Evolutionary conservation across 2,113 vertebrate genomes (phyloP), one percentile per base, ranked within the genome.

Genomic region (Cisticola juncidis): DNA sequence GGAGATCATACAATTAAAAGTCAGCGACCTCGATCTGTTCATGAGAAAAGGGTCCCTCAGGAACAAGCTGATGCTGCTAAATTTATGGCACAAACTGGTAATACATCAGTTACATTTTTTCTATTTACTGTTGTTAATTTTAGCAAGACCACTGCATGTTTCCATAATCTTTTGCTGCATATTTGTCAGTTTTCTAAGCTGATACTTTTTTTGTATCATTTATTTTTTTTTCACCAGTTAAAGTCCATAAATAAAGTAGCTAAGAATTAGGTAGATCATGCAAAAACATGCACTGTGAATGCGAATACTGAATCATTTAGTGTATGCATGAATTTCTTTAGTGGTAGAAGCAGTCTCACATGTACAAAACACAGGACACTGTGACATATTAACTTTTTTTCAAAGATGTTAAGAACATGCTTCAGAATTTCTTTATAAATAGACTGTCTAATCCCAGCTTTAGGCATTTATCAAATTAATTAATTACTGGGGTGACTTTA

Each of bases 71-170:
- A 99, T 98, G 99, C 99, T 99, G 99, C 99, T 99, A 99, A 99
- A 99, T 99, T 99, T 99, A 99, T 99, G 99, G 99, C 99, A 99
- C 99, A 99, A 99, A 99, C 99, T 99, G 99, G 99, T 99, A 99
- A 99, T 99, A 99, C 98, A 98, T 99, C 99, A 99, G 99, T 99
- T 99, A 99, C 99, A 98, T 98, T 98, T 98, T 99, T 99, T 98
- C 98, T 99, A 98, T 99, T 98, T 99, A 99, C 98, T 99, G 99
- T 99, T 98, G 98, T 99, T 99, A 99, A 99, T 99, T 98, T 99
- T 99, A 99, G 99, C 98, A 98, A 98, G 98, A 98, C 97, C 98
- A 98, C 98, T 99, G 99, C 99, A 99, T 99, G 99, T 99, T 98
- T 99, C 99, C 99, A 98, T 99, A 98, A 98, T 98, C 98, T 98